Percentiles rank a stretch among this genome's conserved stretches.
These are phyloP conservation scores for Drosophila prostipennis DNA, from an alignment of 2,888 invertebrate species.

Conservation along the genomic window DNA sequence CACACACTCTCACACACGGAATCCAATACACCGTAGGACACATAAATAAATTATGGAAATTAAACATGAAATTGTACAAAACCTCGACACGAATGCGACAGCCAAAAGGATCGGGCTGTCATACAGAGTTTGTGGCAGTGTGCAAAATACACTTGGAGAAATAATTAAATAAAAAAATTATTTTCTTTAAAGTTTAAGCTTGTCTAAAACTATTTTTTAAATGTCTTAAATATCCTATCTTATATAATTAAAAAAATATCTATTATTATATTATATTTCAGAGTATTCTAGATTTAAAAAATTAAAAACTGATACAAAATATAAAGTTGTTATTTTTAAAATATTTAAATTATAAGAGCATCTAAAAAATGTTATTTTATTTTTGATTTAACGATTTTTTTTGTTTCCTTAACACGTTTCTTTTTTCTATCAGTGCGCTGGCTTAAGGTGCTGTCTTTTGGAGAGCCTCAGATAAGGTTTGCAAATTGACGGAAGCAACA, in stretches of 20 bases:
- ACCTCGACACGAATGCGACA: conserved; percentile 54
- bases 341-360: no score
- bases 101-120: conserved; percentile 37
- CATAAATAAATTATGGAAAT: conserved; percentile 78
- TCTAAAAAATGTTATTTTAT: no score
- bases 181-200: fast-evolving
- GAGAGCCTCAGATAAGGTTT: conserved; percentile 54
- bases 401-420: no score
- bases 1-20: background rate
- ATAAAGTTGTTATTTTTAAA: no score
- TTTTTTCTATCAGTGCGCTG: conserved; percentile 9
- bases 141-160: conserved; percentile 13
- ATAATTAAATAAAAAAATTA: background rate
- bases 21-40: conserved; percentile 36
- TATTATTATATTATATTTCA: no score
- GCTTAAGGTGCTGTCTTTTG: conserved; percentile 22
- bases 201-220: no score
- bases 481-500: conserved; percentile 72
- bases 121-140: conserved; percentile 18
- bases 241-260: no score
- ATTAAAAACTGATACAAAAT: no score
- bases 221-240: no score
- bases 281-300: no score
- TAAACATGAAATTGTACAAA: conserved; percentile 72
- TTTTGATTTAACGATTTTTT: no score